Percentiles rank a stretch among this genome's conserved stretches.
Evolutionary conservation across 2,113 vertebrate species (phyloP).

Genomic region (Clarias gariepinus): DNA sequence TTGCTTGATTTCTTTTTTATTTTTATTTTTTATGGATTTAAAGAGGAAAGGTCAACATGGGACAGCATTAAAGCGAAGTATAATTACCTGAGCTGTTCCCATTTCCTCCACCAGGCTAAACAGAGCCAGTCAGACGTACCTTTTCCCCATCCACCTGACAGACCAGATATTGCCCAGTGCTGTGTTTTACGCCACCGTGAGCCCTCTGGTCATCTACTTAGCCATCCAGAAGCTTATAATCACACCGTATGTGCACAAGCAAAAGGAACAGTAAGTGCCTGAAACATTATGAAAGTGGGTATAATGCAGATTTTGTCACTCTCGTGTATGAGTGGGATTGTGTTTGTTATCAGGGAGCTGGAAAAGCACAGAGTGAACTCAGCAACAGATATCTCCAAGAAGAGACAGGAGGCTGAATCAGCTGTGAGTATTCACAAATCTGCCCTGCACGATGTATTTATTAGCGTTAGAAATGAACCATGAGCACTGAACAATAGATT

Average conservation of each 20-base stretch:
- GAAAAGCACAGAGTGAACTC: constrained; percentile 90
- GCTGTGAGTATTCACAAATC: constrained; percentile 76
- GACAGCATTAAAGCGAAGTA: neutral
- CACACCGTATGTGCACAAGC: constrained; percentile 86
- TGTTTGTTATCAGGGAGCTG: constrained; percentile 78
- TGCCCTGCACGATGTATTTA: neutral
- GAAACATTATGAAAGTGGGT: neutral
- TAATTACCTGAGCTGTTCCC: neutral
- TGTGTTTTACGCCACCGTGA: constrained; percentile 91
- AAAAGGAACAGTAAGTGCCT: constrained; percentile 87
- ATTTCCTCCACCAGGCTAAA: constrained; percentile 76
- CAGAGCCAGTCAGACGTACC: constrained; percentile 94
- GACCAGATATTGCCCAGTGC: constrained; percentile 94
- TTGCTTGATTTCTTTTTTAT: neutral
- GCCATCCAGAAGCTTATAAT: constrained; percentile 88
- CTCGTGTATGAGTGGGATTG: neutral
- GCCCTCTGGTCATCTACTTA: constrained; percentile 85
- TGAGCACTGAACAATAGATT: neutral
- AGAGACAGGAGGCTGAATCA: constrained; percentile 93
- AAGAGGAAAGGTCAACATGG: neutral
- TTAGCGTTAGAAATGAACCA: neutral
- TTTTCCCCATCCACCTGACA: constrained; percentile 93
- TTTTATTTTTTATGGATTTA: neutral
- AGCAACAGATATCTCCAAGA: constrained; percentile 84
- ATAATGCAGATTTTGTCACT: neutral